These are phyloP conservation scores for Euura lappo DNA, from an alignment of 1,140 invertebrate species.

Conservation along the genomic window DNA sequence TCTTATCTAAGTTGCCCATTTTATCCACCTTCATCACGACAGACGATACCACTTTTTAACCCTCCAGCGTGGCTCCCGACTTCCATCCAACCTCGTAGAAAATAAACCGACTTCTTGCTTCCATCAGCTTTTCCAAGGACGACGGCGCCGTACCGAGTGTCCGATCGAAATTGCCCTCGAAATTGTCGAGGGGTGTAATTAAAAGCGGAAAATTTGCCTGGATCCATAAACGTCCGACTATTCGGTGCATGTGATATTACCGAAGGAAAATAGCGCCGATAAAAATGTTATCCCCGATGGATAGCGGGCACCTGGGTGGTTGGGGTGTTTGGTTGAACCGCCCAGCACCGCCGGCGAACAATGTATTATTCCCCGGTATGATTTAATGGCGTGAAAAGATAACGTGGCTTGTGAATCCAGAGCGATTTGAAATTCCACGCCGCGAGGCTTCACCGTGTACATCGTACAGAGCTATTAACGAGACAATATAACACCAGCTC, in stretches of 20 bases:
- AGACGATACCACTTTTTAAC: too few species aligned
- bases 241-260: not conserved
- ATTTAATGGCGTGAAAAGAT: conserved; percentile 3
- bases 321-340: too few species aligned
- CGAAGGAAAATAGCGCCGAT: not conserved
- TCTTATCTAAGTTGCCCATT: too few species aligned
- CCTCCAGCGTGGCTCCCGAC: too few species aligned
- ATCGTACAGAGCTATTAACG: not conserved
- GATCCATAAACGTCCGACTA: not conserved
- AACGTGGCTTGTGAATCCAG: not conserved
- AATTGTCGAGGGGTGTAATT: conserved; percentile 2
- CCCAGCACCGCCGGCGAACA: not conserved
- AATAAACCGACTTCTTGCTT: not conserved
- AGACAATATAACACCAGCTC: not conserved
- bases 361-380: not conserved
- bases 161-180: not conserved
- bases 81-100: conserved; percentile 16
- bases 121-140: too few species aligned
- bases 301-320: too few species aligned
- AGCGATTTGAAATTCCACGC: not conserved
- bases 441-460: not conserved
- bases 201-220: not conserved
- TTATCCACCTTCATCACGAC: too few species aligned
- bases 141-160: too few species aligned
- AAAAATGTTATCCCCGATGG: not conserved